Evolutionary conservation across 2,113 vertebrate genomes (phyloP).

Genomic region (Gallinago media): DNA sequence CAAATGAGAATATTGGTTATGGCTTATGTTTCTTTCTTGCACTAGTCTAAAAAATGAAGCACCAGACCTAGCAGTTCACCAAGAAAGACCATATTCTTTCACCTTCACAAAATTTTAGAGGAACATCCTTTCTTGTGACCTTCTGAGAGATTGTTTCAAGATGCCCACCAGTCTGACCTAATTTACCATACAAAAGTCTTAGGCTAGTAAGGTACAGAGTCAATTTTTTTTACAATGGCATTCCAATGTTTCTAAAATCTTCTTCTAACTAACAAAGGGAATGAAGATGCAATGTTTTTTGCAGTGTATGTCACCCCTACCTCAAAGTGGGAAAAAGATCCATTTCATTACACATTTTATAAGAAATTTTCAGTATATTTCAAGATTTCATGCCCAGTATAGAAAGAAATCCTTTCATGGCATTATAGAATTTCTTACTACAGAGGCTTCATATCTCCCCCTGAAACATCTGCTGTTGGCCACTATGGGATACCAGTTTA

Average conservation of each 20-base stretch:
- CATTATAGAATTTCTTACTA: background rate
- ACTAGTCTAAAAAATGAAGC: background rate
- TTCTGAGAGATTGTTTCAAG: background rate
- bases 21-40: background rate
- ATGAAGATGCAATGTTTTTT: background rate
- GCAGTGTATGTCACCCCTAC: background rate
- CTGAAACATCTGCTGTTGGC: constrained; percentile 53
- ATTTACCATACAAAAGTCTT: background rate
- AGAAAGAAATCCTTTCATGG: background rate
- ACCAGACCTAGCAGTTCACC: background rate
- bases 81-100: background rate
- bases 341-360: background rate
- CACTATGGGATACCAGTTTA: background rate
- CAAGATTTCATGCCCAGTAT: background rate
- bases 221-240: background rate
- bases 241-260: background rate
- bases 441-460: background rate
- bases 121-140: background rate
- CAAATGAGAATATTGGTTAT: background rate
- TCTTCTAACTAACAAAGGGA: background rate
- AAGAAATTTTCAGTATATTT: background rate
- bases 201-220: background rate
- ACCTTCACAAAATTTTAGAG: background rate
- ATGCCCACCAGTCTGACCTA: background rate
- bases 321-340: background rate